phyloP scores from a whole-genome alignment of 2,113 vertebrate species.

The Thunnus thynnus region DNA sequence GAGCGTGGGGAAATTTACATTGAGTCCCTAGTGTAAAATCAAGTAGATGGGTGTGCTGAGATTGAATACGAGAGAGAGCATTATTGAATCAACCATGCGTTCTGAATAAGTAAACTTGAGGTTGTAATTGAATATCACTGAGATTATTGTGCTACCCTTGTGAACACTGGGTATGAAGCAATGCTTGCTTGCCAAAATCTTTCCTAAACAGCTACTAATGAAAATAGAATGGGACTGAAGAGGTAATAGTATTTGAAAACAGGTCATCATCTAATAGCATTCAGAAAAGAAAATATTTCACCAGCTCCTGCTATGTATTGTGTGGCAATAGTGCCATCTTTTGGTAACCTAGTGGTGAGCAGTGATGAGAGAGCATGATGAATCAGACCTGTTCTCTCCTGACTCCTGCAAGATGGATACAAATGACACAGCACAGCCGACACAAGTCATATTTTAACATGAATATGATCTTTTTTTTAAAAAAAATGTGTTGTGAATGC shows the following conservation, averaged over 20 bases:
- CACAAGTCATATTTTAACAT: not conserved
- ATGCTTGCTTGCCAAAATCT: slow-evolving; percentile 61
- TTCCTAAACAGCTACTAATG: slow-evolving; percentile 78
- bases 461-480: slow-evolving; percentile 3
- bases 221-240: slow-evolving; percentile 77
- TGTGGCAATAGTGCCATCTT: slow-evolving; percentile 85
- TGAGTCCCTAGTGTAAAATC: slow-evolving; percentile 70
- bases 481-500: slow-evolving; percentile 1
- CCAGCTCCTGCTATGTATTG: slow-evolving; percentile 6
- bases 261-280: slow-evolving; percentile 77
- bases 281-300: slow-evolving; percentile 58
- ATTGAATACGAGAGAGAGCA: slow-evolving; percentile 50
- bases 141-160: slow-evolving; percentile 60
- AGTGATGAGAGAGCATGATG: slow-evolving; percentile 8
- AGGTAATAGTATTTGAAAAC: slow-evolving; percentile 79
- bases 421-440: slow-evolving; percentile 2
- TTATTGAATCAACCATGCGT: slow-evolving; percentile 70
- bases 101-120: slow-evolving; percentile 69
- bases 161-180: slow-evolving; percentile 67
- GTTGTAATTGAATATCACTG: slow-evolving; percentile 73
- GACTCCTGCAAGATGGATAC: slow-evolving; percentile 15
- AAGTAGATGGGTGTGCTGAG: slow-evolving; percentile 61
- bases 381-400: slow-evolving; percentile 26
- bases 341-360: slow-evolving; percentile 58
- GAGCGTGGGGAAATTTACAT: slow-evolving; percentile 62